These are phyloP conservation scores for Pteropus rufus DNA, from an alignment of 2,797 vertebrate genomes.

Conservation along the genomic window DNA sequence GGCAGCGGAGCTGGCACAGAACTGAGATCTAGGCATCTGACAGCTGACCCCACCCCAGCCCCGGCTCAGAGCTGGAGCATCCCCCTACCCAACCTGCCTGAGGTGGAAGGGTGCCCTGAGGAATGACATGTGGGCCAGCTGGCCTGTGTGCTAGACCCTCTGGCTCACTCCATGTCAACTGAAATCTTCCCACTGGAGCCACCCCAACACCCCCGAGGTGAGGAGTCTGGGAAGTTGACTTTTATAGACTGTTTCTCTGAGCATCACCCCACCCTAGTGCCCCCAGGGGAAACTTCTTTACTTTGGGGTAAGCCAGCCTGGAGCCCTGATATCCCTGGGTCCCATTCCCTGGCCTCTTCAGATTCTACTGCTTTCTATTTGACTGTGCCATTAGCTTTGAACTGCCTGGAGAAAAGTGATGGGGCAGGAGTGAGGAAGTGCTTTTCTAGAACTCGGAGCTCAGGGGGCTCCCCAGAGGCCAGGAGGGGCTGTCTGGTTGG, in stretches of 20 bases:
- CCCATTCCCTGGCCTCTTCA: background rate
- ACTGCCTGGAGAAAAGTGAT: background rate
- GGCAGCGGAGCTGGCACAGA: slow-evolving; percentile 42
- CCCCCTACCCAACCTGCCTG: background rate
- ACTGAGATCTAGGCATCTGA: background rate
- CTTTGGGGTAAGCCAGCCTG: background rate
- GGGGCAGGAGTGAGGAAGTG: background rate
- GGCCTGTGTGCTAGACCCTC: background rate
- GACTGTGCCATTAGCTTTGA: slow-evolving; percentile 19
- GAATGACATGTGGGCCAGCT: background rate
- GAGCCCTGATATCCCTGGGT: background rate
- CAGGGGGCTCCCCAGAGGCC: background rate
- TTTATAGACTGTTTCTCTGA: background rate
- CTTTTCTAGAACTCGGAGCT: background rate
- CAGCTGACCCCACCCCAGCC: background rate
- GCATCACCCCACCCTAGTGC: background rate
- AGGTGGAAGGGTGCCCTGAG: background rate
- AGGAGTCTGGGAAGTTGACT: background rate
- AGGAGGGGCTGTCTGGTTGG: background rate
- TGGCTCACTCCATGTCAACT: background rate
- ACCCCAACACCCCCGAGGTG: background rate
- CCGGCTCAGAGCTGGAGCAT: background rate
- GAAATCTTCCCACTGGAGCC: background rate
- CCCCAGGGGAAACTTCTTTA: background rate
- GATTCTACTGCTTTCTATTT: background rate